These are phyloP conservation scores for Catamblyrhynchus diadema DNA, from an alignment of 2,797 vertebrate species.

Conservation along the genomic window DNA sequence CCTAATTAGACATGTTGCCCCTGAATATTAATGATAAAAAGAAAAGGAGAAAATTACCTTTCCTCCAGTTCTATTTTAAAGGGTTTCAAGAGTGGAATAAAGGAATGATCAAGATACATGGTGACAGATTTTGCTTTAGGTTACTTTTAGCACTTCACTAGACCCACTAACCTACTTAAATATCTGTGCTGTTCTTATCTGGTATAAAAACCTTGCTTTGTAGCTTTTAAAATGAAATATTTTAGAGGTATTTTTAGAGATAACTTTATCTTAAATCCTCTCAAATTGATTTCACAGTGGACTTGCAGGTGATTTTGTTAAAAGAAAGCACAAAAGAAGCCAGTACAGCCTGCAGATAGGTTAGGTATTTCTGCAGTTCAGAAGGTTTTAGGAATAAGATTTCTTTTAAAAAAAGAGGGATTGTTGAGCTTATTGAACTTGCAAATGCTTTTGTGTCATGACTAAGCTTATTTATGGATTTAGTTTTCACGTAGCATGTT, in stretches of 20 bases:
- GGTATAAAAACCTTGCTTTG: neutral
- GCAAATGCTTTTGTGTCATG: neutral
- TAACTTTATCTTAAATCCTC: neutral
- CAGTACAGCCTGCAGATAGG: neutral
- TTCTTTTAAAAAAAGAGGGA: neutral
- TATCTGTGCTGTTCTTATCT: neutral
- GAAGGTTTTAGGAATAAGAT: neutral
- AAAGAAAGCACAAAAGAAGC: neutral
- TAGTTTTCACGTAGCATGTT: neutral
- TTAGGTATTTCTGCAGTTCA: neutral
- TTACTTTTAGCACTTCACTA: slow-evolving; percentile 39
- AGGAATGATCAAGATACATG: slow-evolving; percentile 14
- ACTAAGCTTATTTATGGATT: neutral
- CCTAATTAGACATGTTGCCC: neutral
- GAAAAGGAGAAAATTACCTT: neutral
- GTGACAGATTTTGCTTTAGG: slow-evolving; percentile 44
- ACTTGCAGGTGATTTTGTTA: neutral
- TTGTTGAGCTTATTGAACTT: neutral
- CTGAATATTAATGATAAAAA: neutral
- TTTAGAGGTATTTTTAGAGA: slow-evolving; percentile 11
- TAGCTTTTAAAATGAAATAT: neutral
- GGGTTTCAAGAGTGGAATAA: neutral
- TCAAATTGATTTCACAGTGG: neutral
- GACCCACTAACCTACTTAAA: slow-evolving; percentile 55
- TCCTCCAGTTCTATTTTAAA: neutral